Evolutionary conservation across 1,140 invertebrate genomes (phyloP).

Genomic region (Bombus waltoni): DNA sequence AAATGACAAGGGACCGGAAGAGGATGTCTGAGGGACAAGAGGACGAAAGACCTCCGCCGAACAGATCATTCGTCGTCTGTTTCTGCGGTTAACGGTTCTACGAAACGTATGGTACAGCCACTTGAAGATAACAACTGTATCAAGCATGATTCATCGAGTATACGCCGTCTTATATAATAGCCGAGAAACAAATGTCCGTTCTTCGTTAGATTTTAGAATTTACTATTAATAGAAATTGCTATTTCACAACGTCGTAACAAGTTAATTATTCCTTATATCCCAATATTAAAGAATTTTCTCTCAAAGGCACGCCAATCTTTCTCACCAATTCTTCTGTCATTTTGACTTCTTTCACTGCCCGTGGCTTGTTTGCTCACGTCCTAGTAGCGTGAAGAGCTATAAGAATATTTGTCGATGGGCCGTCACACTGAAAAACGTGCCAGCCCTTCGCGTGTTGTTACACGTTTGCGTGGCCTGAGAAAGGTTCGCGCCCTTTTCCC

Average conservation of each 20-base stretch:
- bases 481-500: not conserved
- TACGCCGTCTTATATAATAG: not conserved
- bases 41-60: slow-evolving; percentile 1
- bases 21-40: slow-evolving; percentile 6
- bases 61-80: slow-evolving; percentile 26
- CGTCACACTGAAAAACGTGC: slow-evolving; percentile 12
- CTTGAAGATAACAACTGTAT: slow-evolving; percentile 30
- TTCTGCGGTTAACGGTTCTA: slow-evolving; percentile 39
- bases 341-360: slow-evolving; percentile 6
- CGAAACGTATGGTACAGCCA: slow-evolving; percentile 34
- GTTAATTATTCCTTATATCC: too few species aligned
- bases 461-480: not conserved
- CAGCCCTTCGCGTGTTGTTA: slow-evolving; percentile 24
- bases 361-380: slow-evolving; percentile 28
- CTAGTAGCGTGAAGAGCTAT: slow-evolving; percentile 14
- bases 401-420: slow-evolving; percentile 43
- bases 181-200: too few species aligned
- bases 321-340: not conserved
- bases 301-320: not conserved
- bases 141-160: slow-evolving; percentile 21
- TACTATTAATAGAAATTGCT: too few species aligned
- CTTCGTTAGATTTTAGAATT: too few species aligned
- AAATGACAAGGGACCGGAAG: slow-evolving; percentile 57
- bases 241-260: too few species aligned
- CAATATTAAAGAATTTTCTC: too few species aligned